These are phyloP conservation scores for Lacerta agilis DNA, from an alignment of 2,797 vertebrate species.

Conservation along the genomic window DNA sequence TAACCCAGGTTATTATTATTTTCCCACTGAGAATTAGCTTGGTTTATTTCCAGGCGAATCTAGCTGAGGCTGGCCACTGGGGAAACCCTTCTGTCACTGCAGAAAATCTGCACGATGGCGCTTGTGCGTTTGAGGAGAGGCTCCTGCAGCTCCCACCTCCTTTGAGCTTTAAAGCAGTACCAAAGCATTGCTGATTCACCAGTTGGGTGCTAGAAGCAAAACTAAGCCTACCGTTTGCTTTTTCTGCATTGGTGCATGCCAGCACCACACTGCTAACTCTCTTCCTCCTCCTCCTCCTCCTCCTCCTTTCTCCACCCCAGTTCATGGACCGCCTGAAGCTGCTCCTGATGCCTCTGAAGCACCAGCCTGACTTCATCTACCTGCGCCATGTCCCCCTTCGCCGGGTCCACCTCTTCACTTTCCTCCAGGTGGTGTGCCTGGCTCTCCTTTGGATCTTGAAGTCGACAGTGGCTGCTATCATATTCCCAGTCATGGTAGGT, in stretches of 20 bases:
- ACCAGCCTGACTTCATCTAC: constrained; percentile 97
- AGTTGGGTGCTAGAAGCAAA: rapidly evolving
- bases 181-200: background rate
- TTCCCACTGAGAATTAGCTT: background rate
- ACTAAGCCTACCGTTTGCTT: background rate
- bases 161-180: no score
- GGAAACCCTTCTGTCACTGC: background rate
- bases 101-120: background rate
- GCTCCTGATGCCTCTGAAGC: constrained; percentile 97
- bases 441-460: constrained; percentile 97
- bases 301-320: constrained; percentile 72
- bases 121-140: background rate
- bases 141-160: background rate
- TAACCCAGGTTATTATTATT: background rate
- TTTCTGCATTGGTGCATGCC: background rate
- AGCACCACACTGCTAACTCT: background rate
- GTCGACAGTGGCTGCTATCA: constrained; percentile 95
- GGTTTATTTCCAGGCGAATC: background rate
- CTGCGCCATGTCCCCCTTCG: constrained; percentile 95
- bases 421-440: constrained; percentile 92
- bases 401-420: constrained; percentile 96
- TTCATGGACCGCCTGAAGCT: constrained; percentile 98
- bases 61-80: background rate
- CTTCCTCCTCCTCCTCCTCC: background rate
- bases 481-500: constrained; percentile 97